phyloP scores from a whole-genome alignment of 2,888 invertebrate genomes.

The Agonum fuliginosum region DNA sequence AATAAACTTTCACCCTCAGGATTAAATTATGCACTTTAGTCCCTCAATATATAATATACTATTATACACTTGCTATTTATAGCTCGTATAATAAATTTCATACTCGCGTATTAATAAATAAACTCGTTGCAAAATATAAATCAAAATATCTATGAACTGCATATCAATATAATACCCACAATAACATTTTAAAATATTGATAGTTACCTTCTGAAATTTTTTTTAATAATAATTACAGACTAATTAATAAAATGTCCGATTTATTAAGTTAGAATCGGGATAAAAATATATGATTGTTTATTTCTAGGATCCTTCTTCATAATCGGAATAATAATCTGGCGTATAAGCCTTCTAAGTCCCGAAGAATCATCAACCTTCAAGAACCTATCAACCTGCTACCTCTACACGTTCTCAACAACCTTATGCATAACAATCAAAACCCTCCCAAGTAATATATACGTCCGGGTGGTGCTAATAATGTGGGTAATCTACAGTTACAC shows the following conservation, averaged over 20 bases:
- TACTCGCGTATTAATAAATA: no score
- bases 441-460: constrained; percentile 42
- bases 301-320: constrained; percentile 2
- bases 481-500: constrained; percentile 62
- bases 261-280: no score
- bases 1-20: no score
- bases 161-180: no score
- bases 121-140: no score
- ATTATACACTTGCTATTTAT: no score
- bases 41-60: no score
- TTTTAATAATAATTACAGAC: background rate
- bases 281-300: no score
- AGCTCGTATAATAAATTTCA: no score
- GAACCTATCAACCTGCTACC: constrained; percentile 51
- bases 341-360: constrained; percentile 22
- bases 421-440: constrained; percentile 55
- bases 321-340: constrained; percentile 23
- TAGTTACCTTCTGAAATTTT: background rate
- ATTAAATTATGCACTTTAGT: no score
- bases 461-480: constrained; percentile 58
- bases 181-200: no score
- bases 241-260: background rate
- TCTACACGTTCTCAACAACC: constrained; percentile 47
- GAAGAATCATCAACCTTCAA: constrained; percentile 47
- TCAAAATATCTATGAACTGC: no score